Conservation (phyloP, 2,888 invertebrate species). For the Drosophila setosimentum region DNA sequence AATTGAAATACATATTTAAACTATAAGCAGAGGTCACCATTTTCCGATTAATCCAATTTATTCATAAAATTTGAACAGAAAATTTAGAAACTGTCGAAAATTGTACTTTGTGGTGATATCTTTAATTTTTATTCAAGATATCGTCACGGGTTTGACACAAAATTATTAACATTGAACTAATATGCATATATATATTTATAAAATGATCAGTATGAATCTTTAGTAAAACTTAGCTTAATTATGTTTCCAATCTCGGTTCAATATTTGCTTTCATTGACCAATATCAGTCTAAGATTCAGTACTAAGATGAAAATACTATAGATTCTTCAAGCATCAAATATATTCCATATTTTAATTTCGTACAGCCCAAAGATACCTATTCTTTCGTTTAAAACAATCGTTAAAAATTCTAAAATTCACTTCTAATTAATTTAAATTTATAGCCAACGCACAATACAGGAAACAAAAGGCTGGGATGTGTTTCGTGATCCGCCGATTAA, state of each 20-base stretch:
- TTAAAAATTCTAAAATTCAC: not conserved
- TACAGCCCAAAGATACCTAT: not conserved
- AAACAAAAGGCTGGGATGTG: constrained; percentile 98
- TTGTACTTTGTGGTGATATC: too few species aligned
- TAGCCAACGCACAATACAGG: constrained; percentile 93
- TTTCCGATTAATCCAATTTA: not conserved
- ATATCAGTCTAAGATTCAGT: not conserved
- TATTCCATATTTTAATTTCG: not conserved
- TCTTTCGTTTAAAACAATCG: not conserved
- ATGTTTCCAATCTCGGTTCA: not conserved
- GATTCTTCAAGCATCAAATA: not conserved
- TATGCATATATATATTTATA: too few species aligned
- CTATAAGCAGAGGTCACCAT: not conserved
- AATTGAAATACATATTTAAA: not conserved
- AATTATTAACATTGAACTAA: too few species aligned
- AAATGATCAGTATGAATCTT: too few species aligned
- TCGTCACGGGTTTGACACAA: too few species aligned
- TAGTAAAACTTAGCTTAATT: not conserved
- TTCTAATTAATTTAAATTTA: constrained; percentile 26
- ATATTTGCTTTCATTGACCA: not conserved
- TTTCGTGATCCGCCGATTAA: constrained; percentile 96
- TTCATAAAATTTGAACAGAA: too few species aligned
- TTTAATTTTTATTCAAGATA: too few species aligned
- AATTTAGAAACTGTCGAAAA: too few species aligned
- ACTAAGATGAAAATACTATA: too few species aligned